Conservation (phyloP, 2,888 invertebrate genomes). For the Eueremaeus valkanovi region DNA sequence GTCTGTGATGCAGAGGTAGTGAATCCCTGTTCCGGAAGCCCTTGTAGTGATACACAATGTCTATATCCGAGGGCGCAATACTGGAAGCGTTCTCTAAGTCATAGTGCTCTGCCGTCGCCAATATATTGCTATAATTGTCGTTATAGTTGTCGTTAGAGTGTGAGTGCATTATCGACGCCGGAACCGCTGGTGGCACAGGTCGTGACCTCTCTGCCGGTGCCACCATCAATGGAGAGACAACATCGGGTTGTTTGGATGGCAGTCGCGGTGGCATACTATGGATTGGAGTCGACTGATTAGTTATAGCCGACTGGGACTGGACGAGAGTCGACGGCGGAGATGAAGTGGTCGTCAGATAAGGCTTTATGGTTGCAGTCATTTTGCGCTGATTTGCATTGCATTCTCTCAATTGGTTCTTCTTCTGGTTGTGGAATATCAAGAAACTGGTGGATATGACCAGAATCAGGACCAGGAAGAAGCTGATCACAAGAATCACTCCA, state of each 20-base stretch:
- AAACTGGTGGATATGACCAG: slow-evolving; percentile 86
- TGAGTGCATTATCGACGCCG: background rate
- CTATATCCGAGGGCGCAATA: slow-evolving; percentile 94
- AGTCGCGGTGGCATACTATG: background rate
- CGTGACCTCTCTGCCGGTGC: background rate
- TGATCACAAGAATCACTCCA: slow-evolving; percentile 86
- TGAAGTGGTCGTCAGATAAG: slow-evolving; percentile 61
- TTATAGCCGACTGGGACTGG: background rate
- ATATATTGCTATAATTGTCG: slow-evolving; percentile 41
- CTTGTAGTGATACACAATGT: slow-evolving; percentile 93
- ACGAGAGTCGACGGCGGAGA: background rate
- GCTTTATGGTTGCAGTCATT: slow-evolving; percentile 13
- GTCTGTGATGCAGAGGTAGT: slow-evolving; percentile 72
- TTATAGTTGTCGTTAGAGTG: slow-evolving; percentile 30
- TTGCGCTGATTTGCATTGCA: slow-evolving; percentile 28
- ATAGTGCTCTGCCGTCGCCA: slow-evolving; percentile 75
- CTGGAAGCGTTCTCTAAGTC: slow-evolving; percentile 95
- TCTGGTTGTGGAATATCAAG: slow-evolving; percentile 81
- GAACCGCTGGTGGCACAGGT: slow-evolving; percentile 14
- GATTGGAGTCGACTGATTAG: background rate
- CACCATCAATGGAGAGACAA: background rate
- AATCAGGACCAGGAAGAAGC: slow-evolving; percentile 83
- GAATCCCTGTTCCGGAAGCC: slow-evolving; percentile 77
- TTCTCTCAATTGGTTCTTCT: slow-evolving; percentile 58
- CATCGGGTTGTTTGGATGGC: slow-evolving; percentile 26